phyloP scores from a whole-genome alignment of 2,888 invertebrate genomes.

The Neoaliturus tenellus region DNA sequence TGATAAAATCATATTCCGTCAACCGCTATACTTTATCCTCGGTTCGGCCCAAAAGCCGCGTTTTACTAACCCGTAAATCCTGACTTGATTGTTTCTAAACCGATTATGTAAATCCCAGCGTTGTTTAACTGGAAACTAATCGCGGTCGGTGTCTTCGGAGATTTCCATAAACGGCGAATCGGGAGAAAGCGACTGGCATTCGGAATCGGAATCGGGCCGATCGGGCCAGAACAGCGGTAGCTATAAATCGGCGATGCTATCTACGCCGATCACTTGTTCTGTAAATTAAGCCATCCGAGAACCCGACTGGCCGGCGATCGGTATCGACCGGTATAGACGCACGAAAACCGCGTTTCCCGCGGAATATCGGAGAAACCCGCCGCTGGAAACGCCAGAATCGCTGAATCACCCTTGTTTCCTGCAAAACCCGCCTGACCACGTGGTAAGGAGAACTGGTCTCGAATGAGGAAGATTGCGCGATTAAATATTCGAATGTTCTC shows the following conservation, averaged over 20 bases:
- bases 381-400: background rate
- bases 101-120: constrained; percentile 34
- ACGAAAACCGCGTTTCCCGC: background rate
- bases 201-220: constrained; percentile 5
- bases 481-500: background rate
- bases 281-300: constrained; percentile 39
- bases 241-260: constrained; percentile 38
- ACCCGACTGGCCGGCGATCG: constrained; percentile 17
- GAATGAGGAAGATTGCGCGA: background rate
- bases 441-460: background rate
- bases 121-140: constrained; percentile 11
- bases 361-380: background rate
- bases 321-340: constrained; percentile 11
- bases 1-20: constrained; percentile 20
- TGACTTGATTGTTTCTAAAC: constrained; percentile 5
- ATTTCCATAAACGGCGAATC: constrained; percentile 32
- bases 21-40: constrained; percentile 10
- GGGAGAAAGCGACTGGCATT: constrained; percentile 36
- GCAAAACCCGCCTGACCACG: background rate
- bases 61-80: constrained; percentile 21
- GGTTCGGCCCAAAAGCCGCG: background rate
- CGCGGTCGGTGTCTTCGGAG: constrained; percentile 31
- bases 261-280: constrained; percentile 36
- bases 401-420: background rate
- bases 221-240: background rate